Evolutionary conservation across 2,113 vertebrate species (phyloP), one percentile per base, ranked within the genome.

Genomic region (Labeo catla): DNA sequence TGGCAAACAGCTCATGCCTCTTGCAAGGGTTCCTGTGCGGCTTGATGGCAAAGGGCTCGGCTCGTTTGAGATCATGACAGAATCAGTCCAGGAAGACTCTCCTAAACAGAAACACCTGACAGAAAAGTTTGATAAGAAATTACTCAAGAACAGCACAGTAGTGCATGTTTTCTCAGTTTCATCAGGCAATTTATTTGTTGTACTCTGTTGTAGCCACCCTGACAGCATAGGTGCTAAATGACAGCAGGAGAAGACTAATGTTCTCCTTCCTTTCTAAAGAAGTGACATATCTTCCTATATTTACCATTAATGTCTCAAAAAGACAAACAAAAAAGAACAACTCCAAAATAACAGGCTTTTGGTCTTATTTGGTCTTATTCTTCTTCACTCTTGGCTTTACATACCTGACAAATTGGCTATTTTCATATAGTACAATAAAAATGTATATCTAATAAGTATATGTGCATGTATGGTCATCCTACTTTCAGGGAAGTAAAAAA

Each of bases 41-140:
- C 54, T 49, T 72, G 8, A 79, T 57, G 76, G 54, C 10, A 78
- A 84, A 54, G 19, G 7, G 36, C 13, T 47, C 13, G 43, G 45
- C 57, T 81, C 9, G 0, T 84, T 68, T 82, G 21, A 54, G 70
- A 63, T 82, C 15, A 82, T 66, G 73, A 65, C 72, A 73, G 36
- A 66, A 59, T 74, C 47, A 70, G 66, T 59, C 6, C 23, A 76
- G 57, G 50, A 52, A 63, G 43, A 70, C 8, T 65, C 74, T 57
- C 36, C 4, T 43, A 34, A 28, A 49, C 39, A 49, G 70, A 86
- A 47, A 36, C 19, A 83, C 66, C 10, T 52, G 47, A 52, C n/a
- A 43, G 54, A 80, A 79, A 43, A 5, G 8, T 45, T 68, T 52
- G 65, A 70, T 66, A 49, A n/a, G 57, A 43, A 80, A 45, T 81